A percentile compares a stretch with the other conserved stretches of the same genome.
Evolutionary conservation across 2,888 invertebrate species (phyloP).

Genomic region (Phyllotreta cruciferae): DNA sequence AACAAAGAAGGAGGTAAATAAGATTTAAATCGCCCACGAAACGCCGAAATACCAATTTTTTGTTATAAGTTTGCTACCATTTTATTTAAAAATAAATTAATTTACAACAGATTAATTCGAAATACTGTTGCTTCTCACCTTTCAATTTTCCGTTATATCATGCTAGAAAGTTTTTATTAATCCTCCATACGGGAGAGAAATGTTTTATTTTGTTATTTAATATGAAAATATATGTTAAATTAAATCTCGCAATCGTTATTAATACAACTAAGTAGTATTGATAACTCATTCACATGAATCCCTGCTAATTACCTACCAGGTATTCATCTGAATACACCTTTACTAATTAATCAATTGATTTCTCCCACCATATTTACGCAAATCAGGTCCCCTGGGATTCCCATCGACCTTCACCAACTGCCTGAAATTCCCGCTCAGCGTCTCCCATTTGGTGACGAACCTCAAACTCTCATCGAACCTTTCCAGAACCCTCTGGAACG

Average conservation of each 20-base stretch:
- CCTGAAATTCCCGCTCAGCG: slow-evolving; percentile 72
- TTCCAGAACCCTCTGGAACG: slow-evolving; percentile 66
- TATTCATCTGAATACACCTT: no score
- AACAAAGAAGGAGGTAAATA: background rate
- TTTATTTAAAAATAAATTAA: slow-evolving; percentile 26
- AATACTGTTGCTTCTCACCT: no score
- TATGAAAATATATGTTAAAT: no score
- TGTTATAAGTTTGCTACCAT: slow-evolving; percentile 26
- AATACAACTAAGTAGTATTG: no score
- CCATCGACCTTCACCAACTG: slow-evolving; percentile 68
- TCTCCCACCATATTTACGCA: slow-evolving; percentile 38
- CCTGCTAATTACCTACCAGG: no score
- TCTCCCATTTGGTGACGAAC: slow-evolving; percentile 64
- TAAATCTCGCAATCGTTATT: no score
- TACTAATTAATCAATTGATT: no score
- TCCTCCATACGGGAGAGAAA: no score
- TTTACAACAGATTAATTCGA: background rate
- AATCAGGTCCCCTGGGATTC: slow-evolving; percentile 51
- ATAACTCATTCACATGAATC: no score
- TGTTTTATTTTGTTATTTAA: no score
- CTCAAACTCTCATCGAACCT: slow-evolving; percentile 68
- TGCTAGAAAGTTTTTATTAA: no score
- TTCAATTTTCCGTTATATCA: no score
- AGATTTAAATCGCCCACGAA: slow-evolving; percentile 5
- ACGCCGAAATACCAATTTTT: slow-evolving; percentile 6